Percentiles rank a stretch among this genome's conserved stretches.
Conservation (phyloP, 2,113 vertebrate genomes). For the Rutilus rutilus region DNA sequence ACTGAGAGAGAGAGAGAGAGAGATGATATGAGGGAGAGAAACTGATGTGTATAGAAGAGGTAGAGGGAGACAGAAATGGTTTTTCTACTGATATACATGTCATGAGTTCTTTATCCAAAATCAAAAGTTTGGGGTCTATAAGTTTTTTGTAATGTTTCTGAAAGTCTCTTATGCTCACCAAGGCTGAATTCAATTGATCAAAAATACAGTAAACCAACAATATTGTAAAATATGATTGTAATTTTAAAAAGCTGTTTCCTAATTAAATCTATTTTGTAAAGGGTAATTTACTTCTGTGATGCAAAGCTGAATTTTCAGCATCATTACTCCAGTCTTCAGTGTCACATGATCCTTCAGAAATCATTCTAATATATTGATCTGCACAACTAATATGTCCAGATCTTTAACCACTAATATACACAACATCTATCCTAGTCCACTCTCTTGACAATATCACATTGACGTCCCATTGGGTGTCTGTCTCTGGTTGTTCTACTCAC, state of each 20-base stretch:
- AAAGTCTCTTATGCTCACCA: background rate
- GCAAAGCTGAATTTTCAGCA: background rate
- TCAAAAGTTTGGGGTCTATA: no score
- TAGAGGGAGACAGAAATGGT: background rate
- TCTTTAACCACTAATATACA: background rate
- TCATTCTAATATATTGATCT: background rate
- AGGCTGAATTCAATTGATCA: background rate
- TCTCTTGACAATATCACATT: background rate
- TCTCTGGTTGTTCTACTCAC: conserved; percentile 63
- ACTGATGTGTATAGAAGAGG: background rate
- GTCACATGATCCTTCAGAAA: conserved; percentile 4
- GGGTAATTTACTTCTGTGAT: background rate
- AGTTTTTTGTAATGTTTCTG: no score
- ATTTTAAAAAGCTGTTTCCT: background rate
- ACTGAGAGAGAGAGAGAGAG: conserved; percentile 72
- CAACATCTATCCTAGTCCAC: background rate
- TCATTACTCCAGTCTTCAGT: background rate
- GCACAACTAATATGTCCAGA: background rate
- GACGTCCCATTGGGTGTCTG: background rate
- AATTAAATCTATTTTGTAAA: background rate
- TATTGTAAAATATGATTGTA: background rate
- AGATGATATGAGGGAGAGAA: conserved; percentile 14
- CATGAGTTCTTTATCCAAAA: no score
- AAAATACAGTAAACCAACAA: background rate
- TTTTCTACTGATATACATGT: background rate